A percentile compares a stretch with the other conserved stretches of the same genome.
phyloP scores from a whole-genome alignment of 2,888 invertebrate genomes.

The Leistus spinibarbis region DNA sequence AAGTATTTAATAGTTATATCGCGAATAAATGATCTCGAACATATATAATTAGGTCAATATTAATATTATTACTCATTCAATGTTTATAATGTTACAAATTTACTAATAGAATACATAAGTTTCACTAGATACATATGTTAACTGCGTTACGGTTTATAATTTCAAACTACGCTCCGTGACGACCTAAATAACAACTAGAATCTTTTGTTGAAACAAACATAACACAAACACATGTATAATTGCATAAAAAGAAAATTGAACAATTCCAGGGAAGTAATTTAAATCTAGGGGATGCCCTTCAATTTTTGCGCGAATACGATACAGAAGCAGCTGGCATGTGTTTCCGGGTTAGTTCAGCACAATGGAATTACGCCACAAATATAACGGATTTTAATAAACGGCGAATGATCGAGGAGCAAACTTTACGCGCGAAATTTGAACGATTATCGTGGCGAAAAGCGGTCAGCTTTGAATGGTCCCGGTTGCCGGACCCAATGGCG shows the following conservation, averaged over 20 bases:
- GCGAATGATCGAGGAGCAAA: conserved; percentile 74
- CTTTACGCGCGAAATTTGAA: conserved; percentile 74
- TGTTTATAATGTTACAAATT: background rate
- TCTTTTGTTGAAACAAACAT: conserved; percentile 6
- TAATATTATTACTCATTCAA: background rate
- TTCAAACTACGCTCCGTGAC: conserved; percentile 27
- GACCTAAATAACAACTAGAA: conserved; percentile 25
- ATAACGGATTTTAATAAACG: conserved; percentile 74
- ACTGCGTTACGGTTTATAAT: conserved; percentile 34
- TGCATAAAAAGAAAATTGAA: background rate
- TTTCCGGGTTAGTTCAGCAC: conserved; percentile 71
- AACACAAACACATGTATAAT: conserved; percentile 7
- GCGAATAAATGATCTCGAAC: background rate
- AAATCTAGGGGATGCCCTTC: conserved; percentile 70
- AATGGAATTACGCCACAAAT: conserved; percentile 80
- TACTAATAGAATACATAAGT: background rate
- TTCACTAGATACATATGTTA: background rate
- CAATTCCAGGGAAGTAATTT: conserved; percentile 66
- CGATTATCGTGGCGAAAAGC: conserved; percentile 77
- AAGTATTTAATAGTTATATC: too few relatives aligned
- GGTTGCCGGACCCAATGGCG: conserved; percentile 69
- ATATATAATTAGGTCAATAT: background rate
- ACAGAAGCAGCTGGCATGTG: conserved; percentile 75
- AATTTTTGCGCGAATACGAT: conserved; percentile 75
- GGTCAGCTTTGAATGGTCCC: conserved; percentile 70